phyloP scores from a whole-genome alignment of 2,888 invertebrate genomes.

The Candidula unifasciata region DNA sequence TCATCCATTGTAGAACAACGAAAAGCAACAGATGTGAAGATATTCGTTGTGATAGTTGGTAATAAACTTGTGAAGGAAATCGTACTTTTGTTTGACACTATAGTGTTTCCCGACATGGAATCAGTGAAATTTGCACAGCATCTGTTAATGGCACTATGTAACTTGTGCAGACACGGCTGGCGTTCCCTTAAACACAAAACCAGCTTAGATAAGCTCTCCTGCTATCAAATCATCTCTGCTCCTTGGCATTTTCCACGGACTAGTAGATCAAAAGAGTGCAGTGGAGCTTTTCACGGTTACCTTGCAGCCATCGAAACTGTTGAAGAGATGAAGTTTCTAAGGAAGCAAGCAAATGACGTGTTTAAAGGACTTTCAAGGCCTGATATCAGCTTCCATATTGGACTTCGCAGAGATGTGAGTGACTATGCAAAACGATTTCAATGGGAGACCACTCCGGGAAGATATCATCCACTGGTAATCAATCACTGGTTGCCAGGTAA shows the following conservation, averaged over 20 bases:
- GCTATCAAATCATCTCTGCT: background rate
- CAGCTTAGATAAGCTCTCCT: background rate
- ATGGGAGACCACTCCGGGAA: background rate
- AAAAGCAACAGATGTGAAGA: background rate
- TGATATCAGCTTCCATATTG: too few species aligned
- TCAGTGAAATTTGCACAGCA: background rate
- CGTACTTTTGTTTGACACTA: background rate
- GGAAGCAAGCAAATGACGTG: background rate
- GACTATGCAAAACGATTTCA: background rate
- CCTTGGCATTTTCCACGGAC: background rate
- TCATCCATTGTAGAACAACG: background rate
- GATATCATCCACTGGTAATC: background rate
- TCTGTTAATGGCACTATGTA: background rate
- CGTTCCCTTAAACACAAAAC: background rate
- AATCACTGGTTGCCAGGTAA: background rate
- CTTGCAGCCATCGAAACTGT: background rate
- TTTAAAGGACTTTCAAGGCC: background rate
- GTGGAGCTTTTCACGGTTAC: background rate
- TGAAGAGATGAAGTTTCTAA: background rate
- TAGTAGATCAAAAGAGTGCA: background rate
- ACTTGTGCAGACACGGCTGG: background rate
- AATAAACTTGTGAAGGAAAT: background rate
- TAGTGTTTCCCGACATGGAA: background rate
- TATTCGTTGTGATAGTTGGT: background rate
- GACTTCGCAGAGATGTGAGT: background rate